Evolutionary conservation across 2,888 invertebrate genomes (phyloP).

Genomic region (Perizoma affinitatum): DNA sequence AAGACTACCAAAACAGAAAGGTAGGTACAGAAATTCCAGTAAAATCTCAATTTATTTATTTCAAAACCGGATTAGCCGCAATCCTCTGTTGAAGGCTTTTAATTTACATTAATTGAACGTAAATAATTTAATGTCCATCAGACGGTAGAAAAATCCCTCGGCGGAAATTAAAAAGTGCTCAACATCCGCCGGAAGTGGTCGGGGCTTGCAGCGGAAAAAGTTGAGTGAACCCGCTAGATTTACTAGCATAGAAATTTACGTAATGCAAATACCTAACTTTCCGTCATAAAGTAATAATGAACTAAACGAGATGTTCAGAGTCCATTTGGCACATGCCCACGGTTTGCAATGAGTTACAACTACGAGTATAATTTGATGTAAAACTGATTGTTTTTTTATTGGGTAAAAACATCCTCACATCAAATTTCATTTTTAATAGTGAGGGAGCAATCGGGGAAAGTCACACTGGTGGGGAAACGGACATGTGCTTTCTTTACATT

Average conservation of each 20-base stretch:
- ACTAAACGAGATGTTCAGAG: too few species aligned
- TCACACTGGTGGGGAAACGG: too few species aligned
- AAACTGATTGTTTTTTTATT: too few species aligned
- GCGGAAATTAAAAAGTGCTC: constrained; percentile 82
- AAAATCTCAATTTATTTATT: constrained; percentile 34
- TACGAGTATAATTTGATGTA: too few species aligned
- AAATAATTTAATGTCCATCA: constrained; percentile 79
- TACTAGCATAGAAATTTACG: constrained; percentile 45
- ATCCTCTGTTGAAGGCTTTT: constrained; percentile 52
- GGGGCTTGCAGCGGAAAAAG: constrained; percentile 73
- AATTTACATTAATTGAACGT: constrained; percentile 81
- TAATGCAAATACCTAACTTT: too few species aligned
- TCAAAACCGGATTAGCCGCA: constrained; percentile 50
- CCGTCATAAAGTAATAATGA: too few species aligned
- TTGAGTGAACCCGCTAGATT: constrained; percentile 60
- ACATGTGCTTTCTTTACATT: too few species aligned
- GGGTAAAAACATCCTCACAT: too few species aligned
- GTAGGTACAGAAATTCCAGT: constrained; percentile 1
- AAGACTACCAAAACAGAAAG: neutral
- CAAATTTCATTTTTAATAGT: too few species aligned
- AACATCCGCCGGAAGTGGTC: constrained; percentile 67
- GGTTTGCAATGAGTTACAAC: too few species aligned
- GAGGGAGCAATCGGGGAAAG: too few species aligned
- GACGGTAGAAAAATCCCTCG: constrained; percentile 76
- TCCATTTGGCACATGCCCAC: too few species aligned